Evolutionary conservation across 2,113 vertebrate genomes (phyloP).

Genomic region (Scopus umbretta): DNA sequence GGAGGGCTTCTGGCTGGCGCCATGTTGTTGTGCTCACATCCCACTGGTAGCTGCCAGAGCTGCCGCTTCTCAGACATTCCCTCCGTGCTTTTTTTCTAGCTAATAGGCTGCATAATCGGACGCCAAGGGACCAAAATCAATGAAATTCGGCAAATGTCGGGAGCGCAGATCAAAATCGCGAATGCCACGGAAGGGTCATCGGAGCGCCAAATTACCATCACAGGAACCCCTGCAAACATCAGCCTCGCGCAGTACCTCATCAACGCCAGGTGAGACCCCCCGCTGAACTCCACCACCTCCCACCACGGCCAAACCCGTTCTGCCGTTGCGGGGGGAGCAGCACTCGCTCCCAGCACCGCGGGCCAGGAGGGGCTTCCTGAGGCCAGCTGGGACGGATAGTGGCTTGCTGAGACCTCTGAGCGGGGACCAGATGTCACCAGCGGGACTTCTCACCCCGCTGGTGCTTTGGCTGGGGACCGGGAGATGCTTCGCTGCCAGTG

Average conservation of each 20-base stretch:
- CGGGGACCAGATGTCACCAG: not conserved
- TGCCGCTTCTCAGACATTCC: constrained; percentile 38
- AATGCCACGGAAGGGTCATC: constrained; percentile 96
- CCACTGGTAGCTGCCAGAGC: not conserved
- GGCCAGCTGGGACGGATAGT: not conserved
- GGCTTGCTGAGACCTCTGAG: constrained; percentile 14
- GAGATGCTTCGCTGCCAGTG: not conserved
- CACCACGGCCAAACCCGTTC: accelerated
- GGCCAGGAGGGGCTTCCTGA: not conserved
- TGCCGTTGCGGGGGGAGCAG: not conserved
- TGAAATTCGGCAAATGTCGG: constrained; percentile 99
- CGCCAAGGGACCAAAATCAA: constrained; percentile 99
- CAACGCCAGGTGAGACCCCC: constrained; percentile 88
- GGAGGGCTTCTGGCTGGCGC: not conserved
- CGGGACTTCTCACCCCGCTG: not conserved
- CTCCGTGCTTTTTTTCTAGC: constrained; percentile 78
- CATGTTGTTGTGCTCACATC: not conserved
- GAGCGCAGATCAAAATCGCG: constrained; percentile 99
- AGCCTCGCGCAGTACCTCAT: constrained; percentile 99
- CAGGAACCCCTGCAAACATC: constrained; percentile 97
- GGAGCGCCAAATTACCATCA: constrained; percentile 98
- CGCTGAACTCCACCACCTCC: not conserved
- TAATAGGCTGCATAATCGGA: constrained; percentile 99
- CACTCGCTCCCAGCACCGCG: accelerated
- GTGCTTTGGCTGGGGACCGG: not conserved